Conservation (phyloP, 53 echinoderm and acorn worm species). For the Paelopatides confundens region DNA sequence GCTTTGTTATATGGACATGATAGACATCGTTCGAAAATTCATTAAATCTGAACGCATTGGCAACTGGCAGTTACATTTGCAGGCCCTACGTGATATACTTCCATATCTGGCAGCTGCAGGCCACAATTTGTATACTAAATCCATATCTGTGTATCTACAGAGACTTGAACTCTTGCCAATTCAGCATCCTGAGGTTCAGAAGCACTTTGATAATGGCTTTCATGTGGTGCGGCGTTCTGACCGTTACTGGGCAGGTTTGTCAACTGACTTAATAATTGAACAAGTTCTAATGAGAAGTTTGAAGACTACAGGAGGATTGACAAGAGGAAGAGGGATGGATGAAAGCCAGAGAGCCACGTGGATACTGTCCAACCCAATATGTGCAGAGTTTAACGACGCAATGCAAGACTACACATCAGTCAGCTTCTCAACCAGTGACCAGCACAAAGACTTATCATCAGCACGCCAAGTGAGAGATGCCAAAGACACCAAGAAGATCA, state of each 20-base stretch:
- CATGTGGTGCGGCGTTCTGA: constrained; percentile 38
- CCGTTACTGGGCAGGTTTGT: constrained; percentile 45
- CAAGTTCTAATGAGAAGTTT: constrained; percentile 27
- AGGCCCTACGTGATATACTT: neutral
- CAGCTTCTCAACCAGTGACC: neutral
- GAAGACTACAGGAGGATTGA: constrained; percentile 49
- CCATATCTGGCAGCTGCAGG: constrained; percentile 42
- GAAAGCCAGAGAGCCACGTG: constrained; percentile 40
- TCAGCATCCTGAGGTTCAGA: constrained; percentile 24
- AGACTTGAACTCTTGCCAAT: neutral
- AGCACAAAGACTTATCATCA: neutral
- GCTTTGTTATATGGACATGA: constrained; percentile 50
- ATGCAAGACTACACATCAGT: neutral
- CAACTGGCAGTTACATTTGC: constrained; percentile 32
- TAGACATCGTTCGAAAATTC: constrained; percentile 37
- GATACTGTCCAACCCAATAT: constrained; percentile 35
- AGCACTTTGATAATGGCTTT: neutral
- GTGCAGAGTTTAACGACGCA: neutral
- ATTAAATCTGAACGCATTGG: constrained; percentile 47
- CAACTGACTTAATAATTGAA: constrained; percentile 37
- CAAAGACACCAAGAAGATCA: neutral
- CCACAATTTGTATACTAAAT: constrained; percentile 29
- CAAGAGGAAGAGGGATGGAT: constrained; percentile 44
- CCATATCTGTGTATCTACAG: constrained; percentile 23
- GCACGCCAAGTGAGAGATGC: neutral